Percentiles rank a stretch among this genome's conserved stretches.
phyloP scores from a whole-genome alignment of 2,797 vertebrate species.

The Gymnodraco acuticeps region DNA sequence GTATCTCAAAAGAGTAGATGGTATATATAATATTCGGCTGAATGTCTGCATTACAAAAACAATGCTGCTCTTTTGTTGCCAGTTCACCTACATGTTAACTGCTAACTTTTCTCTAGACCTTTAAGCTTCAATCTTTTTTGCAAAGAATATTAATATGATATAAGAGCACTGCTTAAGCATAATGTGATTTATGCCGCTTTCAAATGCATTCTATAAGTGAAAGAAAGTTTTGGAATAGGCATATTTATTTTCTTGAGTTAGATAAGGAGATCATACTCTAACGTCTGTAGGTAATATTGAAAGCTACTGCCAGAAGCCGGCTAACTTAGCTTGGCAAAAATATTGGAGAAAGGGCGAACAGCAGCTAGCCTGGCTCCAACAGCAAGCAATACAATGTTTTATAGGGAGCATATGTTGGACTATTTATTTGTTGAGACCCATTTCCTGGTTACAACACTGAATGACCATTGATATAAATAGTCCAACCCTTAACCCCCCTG shows the following conservation, averaged over 20 bases:
- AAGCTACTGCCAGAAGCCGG: not conserved
- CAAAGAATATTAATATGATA: not conserved
- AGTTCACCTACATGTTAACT: not conserved
- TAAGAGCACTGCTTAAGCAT: not conserved
- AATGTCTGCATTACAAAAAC: not conserved
- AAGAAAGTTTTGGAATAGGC: not conserved
- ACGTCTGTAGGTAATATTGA: not conserved
- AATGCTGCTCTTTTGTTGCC: not conserved
- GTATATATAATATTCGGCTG: not conserved
- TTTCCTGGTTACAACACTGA: not conserved
- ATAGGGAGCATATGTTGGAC: not conserved
- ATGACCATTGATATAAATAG: not conserved
- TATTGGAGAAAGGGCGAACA: not conserved
- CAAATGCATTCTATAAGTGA: not conserved
- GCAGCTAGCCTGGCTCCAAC: not conserved
- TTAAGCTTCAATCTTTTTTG: not conserved
- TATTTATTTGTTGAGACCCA: not conserved
- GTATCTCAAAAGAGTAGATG: not conserved
- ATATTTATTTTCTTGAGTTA: not conserved
- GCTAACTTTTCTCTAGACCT: not conserved
- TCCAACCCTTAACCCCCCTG: not conserved
- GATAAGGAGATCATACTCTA: not conserved
- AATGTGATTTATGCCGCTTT: not conserved
- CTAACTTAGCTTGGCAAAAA: not conserved
- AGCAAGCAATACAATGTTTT: not conserved